Evolutionary conservation across 2,113 vertebrate species (phyloP).

Genomic region (Illadopsis cleaveri): DNA sequence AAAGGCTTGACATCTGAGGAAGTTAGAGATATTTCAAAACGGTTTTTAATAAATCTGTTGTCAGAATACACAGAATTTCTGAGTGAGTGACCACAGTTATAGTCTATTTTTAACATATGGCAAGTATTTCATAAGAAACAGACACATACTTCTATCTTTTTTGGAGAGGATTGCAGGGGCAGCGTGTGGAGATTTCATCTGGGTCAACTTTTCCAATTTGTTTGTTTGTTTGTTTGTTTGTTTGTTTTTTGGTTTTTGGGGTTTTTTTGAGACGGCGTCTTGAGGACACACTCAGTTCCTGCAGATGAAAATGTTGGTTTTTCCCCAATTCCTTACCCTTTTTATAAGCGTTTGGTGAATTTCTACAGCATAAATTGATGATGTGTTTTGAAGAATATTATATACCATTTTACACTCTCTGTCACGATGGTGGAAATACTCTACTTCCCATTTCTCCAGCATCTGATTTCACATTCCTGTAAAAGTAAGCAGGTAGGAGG

Average conservation of each 20-base stretch:
- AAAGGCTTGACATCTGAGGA: not conserved
- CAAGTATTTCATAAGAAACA: not conserved
- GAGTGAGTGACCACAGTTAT: not conserved
- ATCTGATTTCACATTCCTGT: not conserved
- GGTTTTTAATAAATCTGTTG: not conserved
- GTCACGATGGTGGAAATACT: not conserved
- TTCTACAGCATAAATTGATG: not conserved
- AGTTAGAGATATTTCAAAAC: not conserved
- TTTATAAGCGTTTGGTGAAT: not conserved
- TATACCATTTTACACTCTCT: not conserved
- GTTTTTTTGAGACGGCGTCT: not conserved
- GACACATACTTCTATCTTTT: fast-evolving
- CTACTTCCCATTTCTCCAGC: not conserved
- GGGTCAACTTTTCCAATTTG: not conserved
- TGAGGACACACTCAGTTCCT: not conserved
- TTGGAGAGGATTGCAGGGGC: not conserved
- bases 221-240: not conserved
- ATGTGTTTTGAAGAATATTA: not conserved
- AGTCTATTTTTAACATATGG: not conserved
- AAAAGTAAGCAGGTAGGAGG: not conserved
- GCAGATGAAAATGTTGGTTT: not conserved
- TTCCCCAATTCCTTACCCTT: not conserved
- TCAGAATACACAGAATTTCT: not conserved
- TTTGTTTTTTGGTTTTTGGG: too few species aligned
- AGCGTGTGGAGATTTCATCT: not conserved